phyloP scores from a whole-genome alignment of 37 sponge, comb jelly and placozoan genomes.

The Spongia lamella region DNA sequence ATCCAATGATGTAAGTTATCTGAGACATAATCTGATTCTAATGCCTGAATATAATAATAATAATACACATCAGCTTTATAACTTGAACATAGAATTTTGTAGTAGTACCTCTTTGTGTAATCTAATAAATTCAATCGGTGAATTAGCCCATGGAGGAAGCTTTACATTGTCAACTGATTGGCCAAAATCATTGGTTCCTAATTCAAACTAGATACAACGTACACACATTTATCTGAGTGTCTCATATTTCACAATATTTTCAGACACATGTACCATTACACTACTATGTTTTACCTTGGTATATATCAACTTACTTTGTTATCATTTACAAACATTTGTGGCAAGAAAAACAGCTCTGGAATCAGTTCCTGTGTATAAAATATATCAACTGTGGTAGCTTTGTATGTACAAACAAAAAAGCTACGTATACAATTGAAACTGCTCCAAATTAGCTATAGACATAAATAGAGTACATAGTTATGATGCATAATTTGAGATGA shows the following conservation, averaged over 20 bases:
- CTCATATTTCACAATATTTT: not conserved
- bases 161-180: slow-evolving; percentile 51
- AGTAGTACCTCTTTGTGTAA: slow-evolving; percentile 58
- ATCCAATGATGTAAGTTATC: slow-evolving; percentile 86
- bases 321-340: slow-evolving; percentile 81
- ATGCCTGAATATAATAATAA: slow-evolving; percentile 45
- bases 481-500: too few relatives aligned
- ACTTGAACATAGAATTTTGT: not conserved
- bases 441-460: not conserved
- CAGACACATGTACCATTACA: not conserved
- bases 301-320: slow-evolving; percentile 54
- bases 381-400: not conserved
- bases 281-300: too few relatives aligned
- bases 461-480: slow-evolving; percentile 9
- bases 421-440: too few relatives aligned
- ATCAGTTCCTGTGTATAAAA: slow-evolving; percentile 74
- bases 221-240: not conserved
- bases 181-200: slow-evolving; percentile 64
- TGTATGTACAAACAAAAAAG: too few relatives aligned
- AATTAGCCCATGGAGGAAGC: slow-evolving; percentile 88
- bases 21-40: slow-evolving; percentile 92
- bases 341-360: slow-evolving; percentile 88
- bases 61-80: not conserved
- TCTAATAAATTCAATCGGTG: slow-evolving; percentile 62
- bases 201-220: not conserved